Conservation (phyloP, 92 coral and sea anemone genomes). For the Hydrozoanthus gracilis region DNA sequence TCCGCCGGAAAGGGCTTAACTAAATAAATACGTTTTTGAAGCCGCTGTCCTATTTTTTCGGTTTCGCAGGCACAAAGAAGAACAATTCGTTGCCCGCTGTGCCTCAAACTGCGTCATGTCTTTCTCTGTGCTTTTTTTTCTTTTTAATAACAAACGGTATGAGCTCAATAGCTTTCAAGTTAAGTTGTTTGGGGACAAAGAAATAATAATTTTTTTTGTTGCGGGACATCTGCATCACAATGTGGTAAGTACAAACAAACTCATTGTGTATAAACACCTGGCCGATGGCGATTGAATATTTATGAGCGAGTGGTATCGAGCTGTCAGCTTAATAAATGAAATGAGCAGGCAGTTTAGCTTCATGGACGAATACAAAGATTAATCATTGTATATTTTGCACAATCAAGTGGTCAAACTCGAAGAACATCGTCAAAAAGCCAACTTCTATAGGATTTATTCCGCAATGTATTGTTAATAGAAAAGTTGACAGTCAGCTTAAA, state of each 20-base stretch:
- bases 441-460: too few relatives aligned
- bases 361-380: neutral
- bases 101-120: neutral
- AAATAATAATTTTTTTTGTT: neutral
- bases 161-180: too few relatives aligned
- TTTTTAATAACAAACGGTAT: too few relatives aligned
- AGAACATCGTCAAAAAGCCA: too few relatives aligned
- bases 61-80: too few relatives aligned
- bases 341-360: neutral
- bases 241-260: neutral
- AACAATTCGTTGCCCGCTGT: conserved; percentile 17
- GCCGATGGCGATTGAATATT: neutral
- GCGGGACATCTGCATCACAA: conserved; percentile 4
- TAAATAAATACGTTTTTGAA: too few relatives aligned
- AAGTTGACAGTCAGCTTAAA: too few relatives aligned
- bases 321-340: neutral
- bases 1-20: too few relatives aligned
- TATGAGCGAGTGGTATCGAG: neutral
- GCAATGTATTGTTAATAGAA: too few relatives aligned
- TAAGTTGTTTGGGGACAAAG: too few relatives aligned
- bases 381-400: neutral
- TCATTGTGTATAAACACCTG: neutral
- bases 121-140: neutral
- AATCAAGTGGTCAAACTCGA: neutral
- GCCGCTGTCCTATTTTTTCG: too few relatives aligned